A percentile compares a stretch with the other conserved stretches of the same genome.
phyloP scores from a whole-genome alignment of 2,113 vertebrate species.

The Clinocottus analis region DNA sequence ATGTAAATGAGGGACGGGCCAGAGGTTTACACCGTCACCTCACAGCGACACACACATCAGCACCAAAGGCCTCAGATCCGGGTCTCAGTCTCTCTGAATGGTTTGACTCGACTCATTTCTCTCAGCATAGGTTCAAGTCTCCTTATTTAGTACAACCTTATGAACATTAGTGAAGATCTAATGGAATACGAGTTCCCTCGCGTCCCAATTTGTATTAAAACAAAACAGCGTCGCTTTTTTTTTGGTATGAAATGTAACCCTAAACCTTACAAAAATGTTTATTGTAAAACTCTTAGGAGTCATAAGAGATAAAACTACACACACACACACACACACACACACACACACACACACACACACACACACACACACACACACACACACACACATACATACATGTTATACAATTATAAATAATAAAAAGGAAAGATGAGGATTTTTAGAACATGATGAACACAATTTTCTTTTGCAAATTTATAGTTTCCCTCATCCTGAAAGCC shows the following conservation, averaged over 20 bases:
- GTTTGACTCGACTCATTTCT: not conserved
- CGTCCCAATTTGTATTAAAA: not conserved
- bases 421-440: not conserved
- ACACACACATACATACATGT: not conserved
- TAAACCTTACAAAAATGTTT: not conserved
- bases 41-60: not conserved
- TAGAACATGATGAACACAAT: not conserved
- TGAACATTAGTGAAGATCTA: not conserved
- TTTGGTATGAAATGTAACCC: not conserved
- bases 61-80: not conserved
- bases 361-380: no score
- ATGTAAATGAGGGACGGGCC: slow-evolving; percentile 22
- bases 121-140: not conserved
- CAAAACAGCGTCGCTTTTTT: not conserved
- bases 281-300: not conserved
- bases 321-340: no score
- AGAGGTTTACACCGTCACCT: not conserved
- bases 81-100: not conserved
- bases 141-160: not conserved
- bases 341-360: no score
- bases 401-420: no score
- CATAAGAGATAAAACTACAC: not conserved
- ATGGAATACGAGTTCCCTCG: not conserved
- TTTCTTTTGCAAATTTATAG: not conserved
- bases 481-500: not conserved